Evolutionary conservation across 1,140 invertebrate species (phyloP), one percentile per base, ranked within the genome.

Genomic region (Brachionus rotundiformis): DNA sequence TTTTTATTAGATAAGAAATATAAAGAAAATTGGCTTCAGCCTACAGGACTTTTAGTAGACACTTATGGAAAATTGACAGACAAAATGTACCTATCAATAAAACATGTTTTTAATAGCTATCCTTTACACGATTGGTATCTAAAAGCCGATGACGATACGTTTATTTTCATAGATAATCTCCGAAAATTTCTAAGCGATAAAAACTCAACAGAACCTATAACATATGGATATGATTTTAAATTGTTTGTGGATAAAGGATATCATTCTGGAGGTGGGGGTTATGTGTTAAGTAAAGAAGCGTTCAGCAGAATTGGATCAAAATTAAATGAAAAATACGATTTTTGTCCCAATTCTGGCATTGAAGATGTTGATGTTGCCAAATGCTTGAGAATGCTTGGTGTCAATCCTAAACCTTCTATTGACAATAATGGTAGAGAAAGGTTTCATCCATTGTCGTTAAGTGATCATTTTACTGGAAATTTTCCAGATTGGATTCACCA

Each of bases 281-380:
- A 98, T 87, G 94, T 97, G 31, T 88, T 98, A 61, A 97, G 95
- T 82, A 85, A 84, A 77, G 84, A 86, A 83, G 83, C 85, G 2
- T 33, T 86, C 4, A 77, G 73, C 47, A 44, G 85, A 93, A 94
- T 86, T 88, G 91, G n/a, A 84, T 19, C n/a, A 16, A 39, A 65
- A 44, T 71, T 81, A 65, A 41, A 68, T 6, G 59, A 68, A 65
- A 36, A 81, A 31, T 81, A 8, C 27, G 31, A 19, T 8, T 71
- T 29, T 23, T 82, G 39, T 63, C 63, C 54, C 8, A 47, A 68
- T 31, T 36, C 39, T 23, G 39, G 63, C 10, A 92, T 94, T 0
- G 95, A 98, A 86, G 95, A 98, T 86, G 94, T 94, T 0, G 94
- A 96, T 87, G 94, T 98, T 89, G 95, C 95, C 84, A 93, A 93